phyloP scores from a whole-genome alignment of 2,888 invertebrate species.

The Cancer borealis region DNA sequence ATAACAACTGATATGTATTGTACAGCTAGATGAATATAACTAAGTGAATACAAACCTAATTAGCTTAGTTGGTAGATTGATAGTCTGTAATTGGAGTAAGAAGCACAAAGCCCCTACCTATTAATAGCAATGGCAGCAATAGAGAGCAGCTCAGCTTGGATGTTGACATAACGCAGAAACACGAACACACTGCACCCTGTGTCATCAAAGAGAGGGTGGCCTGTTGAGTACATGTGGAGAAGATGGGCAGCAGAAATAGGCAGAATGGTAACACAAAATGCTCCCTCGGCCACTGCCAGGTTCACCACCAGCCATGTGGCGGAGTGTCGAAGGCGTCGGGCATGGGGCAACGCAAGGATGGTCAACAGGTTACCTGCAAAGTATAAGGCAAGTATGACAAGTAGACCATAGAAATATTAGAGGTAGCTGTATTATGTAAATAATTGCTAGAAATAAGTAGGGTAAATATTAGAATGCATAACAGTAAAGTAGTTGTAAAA shows the following conservation, averaged over 20 bases:
- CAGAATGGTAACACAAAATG: conserved; percentile 76
- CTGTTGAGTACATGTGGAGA: conserved; percentile 49
- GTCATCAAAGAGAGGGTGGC: conserved; percentile 49
- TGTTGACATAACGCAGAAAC: conserved; percentile 74
- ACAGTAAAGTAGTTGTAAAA: background rate
- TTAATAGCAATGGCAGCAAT: conserved; percentile 77
- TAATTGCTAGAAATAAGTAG: no score
- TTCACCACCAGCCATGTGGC: conserved; percentile 77
- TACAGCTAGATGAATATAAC: no score
- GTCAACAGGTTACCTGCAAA: conserved; percentile 75
- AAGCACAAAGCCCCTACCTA: conserved; percentile 63
- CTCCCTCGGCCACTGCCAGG: conserved; percentile 74
- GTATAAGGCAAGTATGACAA: background rate
- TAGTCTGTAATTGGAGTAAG: no score
- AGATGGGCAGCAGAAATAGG: conserved; percentile 77
- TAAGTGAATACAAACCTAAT: background rate
- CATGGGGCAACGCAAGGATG: conserved; percentile 74
- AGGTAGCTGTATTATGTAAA: no score
- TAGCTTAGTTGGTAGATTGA: no score
- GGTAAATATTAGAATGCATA: background rate
- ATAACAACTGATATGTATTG: no score
- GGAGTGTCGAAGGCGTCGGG: conserved; percentile 68
- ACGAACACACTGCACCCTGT: conserved; percentile 74
- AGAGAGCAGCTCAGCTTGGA: conserved; percentile 76
- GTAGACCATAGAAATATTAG: background rate